Evolutionary conservation across 2,797 vertebrate species (phyloP), one percentile per base, ranked within the genome.

Genomic region (Coregonus ussuriensis): DNA sequence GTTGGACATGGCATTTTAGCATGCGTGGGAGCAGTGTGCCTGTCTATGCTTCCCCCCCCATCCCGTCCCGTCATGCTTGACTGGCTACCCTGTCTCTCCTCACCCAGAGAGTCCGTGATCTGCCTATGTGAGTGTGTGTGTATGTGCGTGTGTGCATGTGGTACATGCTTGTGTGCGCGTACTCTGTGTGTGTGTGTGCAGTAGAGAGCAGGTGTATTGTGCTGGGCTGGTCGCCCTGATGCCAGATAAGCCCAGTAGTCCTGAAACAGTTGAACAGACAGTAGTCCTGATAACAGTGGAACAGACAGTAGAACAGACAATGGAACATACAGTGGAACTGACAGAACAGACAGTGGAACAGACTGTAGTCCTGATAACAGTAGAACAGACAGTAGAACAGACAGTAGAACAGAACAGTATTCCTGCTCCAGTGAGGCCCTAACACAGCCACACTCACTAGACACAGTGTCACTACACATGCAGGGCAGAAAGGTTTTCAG

Each of bases 1-100:
- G n/a, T 21, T 62, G 81, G 84, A 90, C 82, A 87, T 80, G 82
- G 84, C 87, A 33, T 86, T 91, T 92, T 88, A 90, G 77, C 86
- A 88, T 88, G 87, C 84, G 87, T 47, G 80, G 85, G 88, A 90
- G 86, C 67, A 0, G 53, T 54, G 53, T 18, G 53, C 53, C 14
- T 54, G 15, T 54, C 14, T 18, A 18, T 54, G 53, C 53, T 54
- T 15, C 52, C 52, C 52, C 6, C 47, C 11, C 47, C 4, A 4
- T 2, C 51, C 3, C 14, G 2, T 9, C 14, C 51, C 3, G 53
- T 18, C 53, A 54, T 54, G 53, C 53, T 6, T 54, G 53, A 54
- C 53, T 54, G 53, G 15, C 15, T 18, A 54, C 15, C 53, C 15
- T 54, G 53, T 54, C 53, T 16, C 53, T 54, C 53, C 4, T 54